These are phyloP conservation scores for Xenops minutus DNA, from an alignment of 2,797 vertebrate species.

Conservation along the genomic window DNA sequence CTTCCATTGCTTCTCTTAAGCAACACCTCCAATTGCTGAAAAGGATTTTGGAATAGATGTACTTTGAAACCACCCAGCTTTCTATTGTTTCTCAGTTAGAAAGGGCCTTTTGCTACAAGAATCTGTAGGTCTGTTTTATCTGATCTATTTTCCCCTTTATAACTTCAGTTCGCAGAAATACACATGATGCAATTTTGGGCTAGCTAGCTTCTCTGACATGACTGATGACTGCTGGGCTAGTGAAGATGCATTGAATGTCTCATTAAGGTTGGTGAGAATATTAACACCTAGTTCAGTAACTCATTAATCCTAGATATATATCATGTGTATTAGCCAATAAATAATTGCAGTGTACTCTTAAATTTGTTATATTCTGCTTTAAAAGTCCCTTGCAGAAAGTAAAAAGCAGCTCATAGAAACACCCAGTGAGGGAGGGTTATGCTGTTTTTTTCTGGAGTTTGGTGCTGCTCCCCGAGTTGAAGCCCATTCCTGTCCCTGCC, in stretches of 20 bases:
- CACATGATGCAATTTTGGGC: not conserved
- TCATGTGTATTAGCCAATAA: not conserved
- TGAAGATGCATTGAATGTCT: not conserved
- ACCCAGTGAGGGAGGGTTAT: accelerated
- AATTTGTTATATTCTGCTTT: not conserved
- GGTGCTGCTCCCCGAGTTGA: not conserved
- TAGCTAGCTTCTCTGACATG: not conserved
- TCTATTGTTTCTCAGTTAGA: not conserved
- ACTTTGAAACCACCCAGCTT: not conserved
- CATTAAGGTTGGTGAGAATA: not conserved
- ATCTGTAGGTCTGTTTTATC: not conserved
- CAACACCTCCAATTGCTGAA: not conserved
- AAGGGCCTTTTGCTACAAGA: not conserved
- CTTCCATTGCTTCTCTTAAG: not conserved
- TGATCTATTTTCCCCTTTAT: not conserved
- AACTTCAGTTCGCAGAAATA: not conserved
- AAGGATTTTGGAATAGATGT: not conserved
- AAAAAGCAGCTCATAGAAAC: not conserved
- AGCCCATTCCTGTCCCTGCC: not conserved
- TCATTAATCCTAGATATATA: not conserved
- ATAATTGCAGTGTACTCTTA: not conserved
- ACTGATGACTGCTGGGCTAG: not conserved
- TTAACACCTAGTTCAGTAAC: not conserved
- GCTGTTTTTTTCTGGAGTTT: not conserved
- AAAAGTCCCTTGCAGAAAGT: not conserved